These are phyloP conservation scores for Nothoprocta pentlandii DNA, from an alignment of 2,113 vertebrate genomes.

Conservation along the genomic window DNA sequence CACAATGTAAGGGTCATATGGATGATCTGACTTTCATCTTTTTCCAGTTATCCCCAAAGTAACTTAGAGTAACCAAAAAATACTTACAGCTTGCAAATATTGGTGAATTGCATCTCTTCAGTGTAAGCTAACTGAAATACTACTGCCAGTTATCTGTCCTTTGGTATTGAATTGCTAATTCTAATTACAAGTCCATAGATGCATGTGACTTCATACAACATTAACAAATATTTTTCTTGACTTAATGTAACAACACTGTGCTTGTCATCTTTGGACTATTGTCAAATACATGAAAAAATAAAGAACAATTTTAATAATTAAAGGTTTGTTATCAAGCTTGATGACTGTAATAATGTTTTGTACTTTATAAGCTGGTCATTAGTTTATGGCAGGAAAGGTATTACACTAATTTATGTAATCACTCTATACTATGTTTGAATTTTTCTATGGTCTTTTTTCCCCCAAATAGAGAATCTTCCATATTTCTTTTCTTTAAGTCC, in stretches of 20 bases:
- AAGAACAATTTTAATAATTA: not conserved
- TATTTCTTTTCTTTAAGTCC: not conserved
- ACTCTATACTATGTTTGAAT: not conserved
- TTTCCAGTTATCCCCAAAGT: not conserved
- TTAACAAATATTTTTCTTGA: not conserved
- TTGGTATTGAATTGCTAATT: not conserved
- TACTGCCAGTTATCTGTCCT: not conserved
- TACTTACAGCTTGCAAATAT: not conserved
- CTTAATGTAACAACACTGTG: not conserved
- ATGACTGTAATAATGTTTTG: not conserved
- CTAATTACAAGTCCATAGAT: not conserved
- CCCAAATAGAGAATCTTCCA: not conserved
- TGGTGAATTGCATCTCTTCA: not conserved
- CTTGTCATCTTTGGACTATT: not conserved
- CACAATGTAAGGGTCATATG: not conserved
- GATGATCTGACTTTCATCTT: not conserved
- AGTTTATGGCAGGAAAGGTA: not conserved
- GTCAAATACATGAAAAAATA: not conserved
- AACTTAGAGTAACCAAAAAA: not conserved
- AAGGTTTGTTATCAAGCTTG: not conserved
- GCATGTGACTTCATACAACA: not conserved
- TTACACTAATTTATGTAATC: not conserved
- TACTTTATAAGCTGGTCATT: not conserved
- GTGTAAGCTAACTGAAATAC: not conserved
- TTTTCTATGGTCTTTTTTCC: rapidly evolving